Evolutionary conservation across 2,888 invertebrate genomes (phyloP).

Genomic region (Apoda limacodes): DNA sequence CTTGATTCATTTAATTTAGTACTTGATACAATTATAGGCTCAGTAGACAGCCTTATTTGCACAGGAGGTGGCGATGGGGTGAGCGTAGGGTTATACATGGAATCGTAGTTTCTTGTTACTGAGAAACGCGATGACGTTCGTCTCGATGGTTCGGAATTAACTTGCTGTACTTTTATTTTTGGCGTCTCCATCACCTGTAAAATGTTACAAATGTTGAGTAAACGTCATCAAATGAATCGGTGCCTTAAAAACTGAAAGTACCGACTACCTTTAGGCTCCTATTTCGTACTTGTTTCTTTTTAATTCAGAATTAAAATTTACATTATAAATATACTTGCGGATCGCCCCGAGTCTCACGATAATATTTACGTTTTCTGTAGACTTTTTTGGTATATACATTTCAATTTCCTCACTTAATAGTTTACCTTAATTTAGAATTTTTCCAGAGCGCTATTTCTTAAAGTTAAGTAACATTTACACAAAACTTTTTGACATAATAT

Average conservation of each 20-base stretch:
- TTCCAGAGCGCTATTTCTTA: no score
- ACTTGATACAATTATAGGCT: constrained; percentile 9
- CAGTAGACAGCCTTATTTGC: constrained; percentile 17
- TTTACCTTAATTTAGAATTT: no score
- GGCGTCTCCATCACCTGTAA: constrained; percentile 52
- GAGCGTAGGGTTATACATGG: constrained; percentile 36
- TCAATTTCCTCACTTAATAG: no score
- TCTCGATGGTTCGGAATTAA: constrained; percentile 68
- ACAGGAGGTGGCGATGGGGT: constrained; percentile 26
- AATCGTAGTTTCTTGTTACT: constrained; percentile 56
- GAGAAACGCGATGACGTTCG: constrained; percentile 51
- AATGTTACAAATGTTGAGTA: neutral
- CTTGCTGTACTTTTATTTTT: constrained; percentile 67
- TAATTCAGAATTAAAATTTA: neutral
- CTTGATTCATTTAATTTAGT: no score
- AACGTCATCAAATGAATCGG: neutral
- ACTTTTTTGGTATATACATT: no score
- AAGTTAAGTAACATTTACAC: no score
- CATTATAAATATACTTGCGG: neutral
- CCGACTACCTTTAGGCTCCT: neutral
- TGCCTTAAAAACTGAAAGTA: neutral
- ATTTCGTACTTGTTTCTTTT: neutral
- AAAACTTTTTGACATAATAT: no score
- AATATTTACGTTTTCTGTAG: no score
- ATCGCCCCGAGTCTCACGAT: no score